Evolutionary conservation across 2,113 vertebrate genomes (phyloP).

Genomic region (Eulemur rufifrons): DNA sequence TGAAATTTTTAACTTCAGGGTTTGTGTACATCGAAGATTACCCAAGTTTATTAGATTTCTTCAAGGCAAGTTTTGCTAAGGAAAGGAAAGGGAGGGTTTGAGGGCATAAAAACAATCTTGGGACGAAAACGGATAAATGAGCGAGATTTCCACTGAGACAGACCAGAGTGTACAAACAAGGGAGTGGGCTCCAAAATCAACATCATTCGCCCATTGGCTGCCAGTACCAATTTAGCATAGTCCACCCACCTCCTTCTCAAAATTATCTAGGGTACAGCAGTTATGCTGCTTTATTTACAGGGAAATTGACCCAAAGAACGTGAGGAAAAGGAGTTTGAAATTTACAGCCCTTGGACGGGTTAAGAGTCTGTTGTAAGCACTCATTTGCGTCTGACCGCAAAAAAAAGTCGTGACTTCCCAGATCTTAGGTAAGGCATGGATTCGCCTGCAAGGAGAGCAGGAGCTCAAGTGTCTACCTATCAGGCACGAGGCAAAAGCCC

Average conservation of each 20-base stretch:
- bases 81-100: not conserved
- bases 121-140: no score
- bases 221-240: not conserved
- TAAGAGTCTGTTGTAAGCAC: not conserved
- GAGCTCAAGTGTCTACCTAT: not conserved
- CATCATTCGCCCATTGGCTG: not conserved
- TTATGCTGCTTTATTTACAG: not conserved
- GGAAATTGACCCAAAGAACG: not conserved
- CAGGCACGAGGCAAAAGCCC: not conserved
- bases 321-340: not conserved
- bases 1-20: not conserved
- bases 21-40: not conserved
- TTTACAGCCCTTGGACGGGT: not conserved
- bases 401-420: constrained; percentile 14
- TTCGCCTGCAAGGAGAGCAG: not conserved
- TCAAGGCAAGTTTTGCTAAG: not conserved
- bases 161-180: not conserved
- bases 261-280: not conserved
- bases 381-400: not conserved
- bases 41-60: not conserved
- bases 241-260: not conserved
- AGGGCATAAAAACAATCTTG: not conserved
- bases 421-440: not conserved
- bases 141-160: not conserved
- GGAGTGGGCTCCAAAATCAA: not conserved